Conservation (phyloP, 37 sponge, comb jelly and placozoan genomes). For the Chondrilla cf. caribensis region DNA sequence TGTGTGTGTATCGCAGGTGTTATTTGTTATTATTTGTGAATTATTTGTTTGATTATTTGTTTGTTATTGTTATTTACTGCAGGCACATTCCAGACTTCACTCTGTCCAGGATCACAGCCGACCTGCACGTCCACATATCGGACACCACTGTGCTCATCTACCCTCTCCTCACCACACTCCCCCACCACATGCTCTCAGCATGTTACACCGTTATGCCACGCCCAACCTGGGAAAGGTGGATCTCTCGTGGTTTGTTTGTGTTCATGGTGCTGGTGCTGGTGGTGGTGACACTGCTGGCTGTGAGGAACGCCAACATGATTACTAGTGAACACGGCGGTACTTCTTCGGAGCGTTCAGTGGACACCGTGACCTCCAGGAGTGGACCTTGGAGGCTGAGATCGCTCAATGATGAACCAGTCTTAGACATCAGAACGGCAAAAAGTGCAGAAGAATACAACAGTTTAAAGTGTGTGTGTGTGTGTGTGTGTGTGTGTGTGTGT, state of each 20-base stretch:
- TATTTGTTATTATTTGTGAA: background rate
- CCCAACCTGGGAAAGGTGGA: slow-evolving; percentile 54
- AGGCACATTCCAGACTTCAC: slow-evolving; percentile 77
- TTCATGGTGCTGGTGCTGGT: slow-evolving; percentile 1
- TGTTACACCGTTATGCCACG: slow-evolving; percentile 62
- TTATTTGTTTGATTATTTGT: background rate
- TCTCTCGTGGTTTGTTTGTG: background rate
- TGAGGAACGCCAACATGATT: background rate
- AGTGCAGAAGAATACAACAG: too few species aligned
- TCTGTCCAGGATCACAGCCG: slow-evolving; percentile 58
- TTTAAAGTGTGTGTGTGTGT: too few species aligned
- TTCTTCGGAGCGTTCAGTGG: too few species aligned
- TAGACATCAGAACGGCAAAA: too few species aligned
- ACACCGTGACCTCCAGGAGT: too few species aligned
- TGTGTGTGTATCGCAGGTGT: background rate
- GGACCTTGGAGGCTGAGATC: too few species aligned
- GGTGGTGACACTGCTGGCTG: slow-evolving; percentile 1
- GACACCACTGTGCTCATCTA: slow-evolving; percentile 32
- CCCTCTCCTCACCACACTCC: slow-evolving; percentile 67
- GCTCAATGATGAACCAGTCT: too few species aligned
- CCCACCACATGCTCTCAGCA: slow-evolving; percentile 59
- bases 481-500: too few species aligned
- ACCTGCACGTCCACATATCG: slow-evolving; percentile 50
- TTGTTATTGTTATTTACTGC: background rate
- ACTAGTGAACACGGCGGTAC: background rate